Conservation (phyloP, 2,888 invertebrate species). For the Sminthurides aquaticus region DNA sequence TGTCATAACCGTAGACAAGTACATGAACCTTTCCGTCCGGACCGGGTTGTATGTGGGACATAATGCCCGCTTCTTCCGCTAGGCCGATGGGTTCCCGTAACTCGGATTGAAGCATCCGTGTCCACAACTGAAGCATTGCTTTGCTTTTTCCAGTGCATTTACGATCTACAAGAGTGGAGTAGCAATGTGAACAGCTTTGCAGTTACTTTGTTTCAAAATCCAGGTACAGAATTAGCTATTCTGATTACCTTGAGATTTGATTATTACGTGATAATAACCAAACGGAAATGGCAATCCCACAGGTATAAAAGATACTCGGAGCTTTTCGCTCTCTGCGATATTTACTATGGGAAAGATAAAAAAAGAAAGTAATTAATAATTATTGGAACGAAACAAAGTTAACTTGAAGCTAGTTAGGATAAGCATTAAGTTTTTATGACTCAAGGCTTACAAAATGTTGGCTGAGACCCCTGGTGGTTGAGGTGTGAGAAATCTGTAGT, state of each 20-base stretch:
- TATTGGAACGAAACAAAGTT: background rate
- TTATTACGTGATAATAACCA: conserved; percentile 6
- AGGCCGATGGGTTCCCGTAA: conserved; percentile 9
- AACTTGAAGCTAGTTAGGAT: no score
- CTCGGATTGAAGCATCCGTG: conserved; percentile 6
- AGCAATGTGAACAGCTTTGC: no score
- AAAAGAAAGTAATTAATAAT: background rate
- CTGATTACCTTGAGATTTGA: conserved; percentile 8
- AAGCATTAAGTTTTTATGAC: no score
- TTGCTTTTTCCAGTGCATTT: background rate
- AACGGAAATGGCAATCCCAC: conserved; percentile 14
- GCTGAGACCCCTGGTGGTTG: conserved; percentile 6
- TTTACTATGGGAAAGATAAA: conserved; percentile 4
- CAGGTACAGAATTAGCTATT: no score
- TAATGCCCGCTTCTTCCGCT: conserved; percentile 13
- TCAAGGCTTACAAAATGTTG: conserved; percentile 8
- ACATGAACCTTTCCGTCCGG: conserved; percentile 14
- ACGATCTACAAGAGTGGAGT: background rate
- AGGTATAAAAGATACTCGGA: conserved; percentile 2
- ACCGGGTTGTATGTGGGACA: conserved; percentile 9
- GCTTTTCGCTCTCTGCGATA: conserved; percentile 4
- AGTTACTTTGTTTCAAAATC: no score
- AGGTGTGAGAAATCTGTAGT: conserved; percentile 9
- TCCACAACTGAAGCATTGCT: conserved; percentile 8
- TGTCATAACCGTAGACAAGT: conserved; percentile 13